Evolutionary conservation across 2,113 vertebrate species (phyloP), one percentile per base, ranked within the genome.

Genomic region (Chaetops frenatus): DNA sequence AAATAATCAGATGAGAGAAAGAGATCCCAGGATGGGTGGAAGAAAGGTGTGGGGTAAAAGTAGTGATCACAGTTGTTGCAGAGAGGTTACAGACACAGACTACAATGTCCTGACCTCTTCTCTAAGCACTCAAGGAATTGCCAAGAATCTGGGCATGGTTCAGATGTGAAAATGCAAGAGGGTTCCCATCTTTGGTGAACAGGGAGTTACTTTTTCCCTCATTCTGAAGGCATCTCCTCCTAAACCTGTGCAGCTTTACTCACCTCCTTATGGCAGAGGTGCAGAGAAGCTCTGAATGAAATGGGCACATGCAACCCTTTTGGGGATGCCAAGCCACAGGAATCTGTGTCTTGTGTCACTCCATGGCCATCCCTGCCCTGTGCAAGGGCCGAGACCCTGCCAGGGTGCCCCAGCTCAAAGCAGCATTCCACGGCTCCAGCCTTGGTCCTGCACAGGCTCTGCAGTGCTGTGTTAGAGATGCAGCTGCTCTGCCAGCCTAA

Each of bases 341-440:
- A 44, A 29, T 11, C 47, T 3, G 38, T 36, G 6, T 10, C 15
- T 31, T 33, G 28, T 45, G 27, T 53, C 38, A 12, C 24, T 40
- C 35, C 2, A 0, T 0, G 4, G 36, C 79, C 1, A 1, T 17
- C 40, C n/a, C 40, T 70, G 44, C 8, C 25, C 56, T 1, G 2
- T 17, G 28, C 1, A 0, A 28, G 27, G 65, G 8, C 84, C 67
- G 33, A 13, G 15, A 38, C 29, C 16, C 28, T 79, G 22, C 53
- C 62, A 60, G 62, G 24, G 4, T 1, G 7, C 3, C 57, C 36
- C 17, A 19, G 45, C 9, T 9, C 0, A 2, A 20, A 51, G 82
- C 76, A 71, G 56, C 38, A 61, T 45, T 4, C 47, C 0, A 0
- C 25, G 80, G 48, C 57, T 47, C 54, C 66, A 20, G 50, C 2